Evolutionary conservation across 2,113 vertebrate species (phyloP), one percentile per base, ranked within the genome.

Genomic region (Indicator maculatus): DNA sequence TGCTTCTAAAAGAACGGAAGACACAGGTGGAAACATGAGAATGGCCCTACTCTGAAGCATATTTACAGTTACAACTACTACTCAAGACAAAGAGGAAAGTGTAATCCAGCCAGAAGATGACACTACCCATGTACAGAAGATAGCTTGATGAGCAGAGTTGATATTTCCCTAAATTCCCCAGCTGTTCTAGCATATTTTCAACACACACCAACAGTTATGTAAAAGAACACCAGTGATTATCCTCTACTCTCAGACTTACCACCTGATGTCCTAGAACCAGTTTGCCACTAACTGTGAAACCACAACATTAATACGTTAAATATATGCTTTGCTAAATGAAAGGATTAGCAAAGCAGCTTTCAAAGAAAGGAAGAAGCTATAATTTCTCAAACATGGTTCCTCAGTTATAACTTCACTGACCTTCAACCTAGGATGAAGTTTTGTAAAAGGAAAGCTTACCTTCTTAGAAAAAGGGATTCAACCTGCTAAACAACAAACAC

Each of bases 201-300:
- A 53, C 0, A 0, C 26, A 66, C 15, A 33, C 38, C 26, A 88
- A 82, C 45, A 60, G 56, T 91, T 89, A 82, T 4, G 3, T 83
- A 93, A 92, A 86, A 90, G 44, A 93, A 92, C 93, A 75, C 44
- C 66, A 92, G 69, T 5, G 7, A 70, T 58, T 41, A 88, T 69
- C 77, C 67, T 67, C 91, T 86, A n/a, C 65, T 89, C 89, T 81
- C 77, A 93, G 73, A 64, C 23, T 78, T 52, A 17, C 6, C 41
- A 92, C 56, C 71, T 61, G n/a, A 56, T 26, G 17, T 28, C 72
- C 92, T 56, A 83, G 41, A 93, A 88, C 41, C 61, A 86, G 50
- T 75, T 72, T 85, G 74, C 63, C 69, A 91, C 41, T 86, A 95
- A 90, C 94, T 73, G 86, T 38, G 88, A 96, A 95, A 36, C 75